phyloP scores from a whole-genome alignment of 1,140 invertebrate species.

The Rhyzopertha dominica region DNA sequence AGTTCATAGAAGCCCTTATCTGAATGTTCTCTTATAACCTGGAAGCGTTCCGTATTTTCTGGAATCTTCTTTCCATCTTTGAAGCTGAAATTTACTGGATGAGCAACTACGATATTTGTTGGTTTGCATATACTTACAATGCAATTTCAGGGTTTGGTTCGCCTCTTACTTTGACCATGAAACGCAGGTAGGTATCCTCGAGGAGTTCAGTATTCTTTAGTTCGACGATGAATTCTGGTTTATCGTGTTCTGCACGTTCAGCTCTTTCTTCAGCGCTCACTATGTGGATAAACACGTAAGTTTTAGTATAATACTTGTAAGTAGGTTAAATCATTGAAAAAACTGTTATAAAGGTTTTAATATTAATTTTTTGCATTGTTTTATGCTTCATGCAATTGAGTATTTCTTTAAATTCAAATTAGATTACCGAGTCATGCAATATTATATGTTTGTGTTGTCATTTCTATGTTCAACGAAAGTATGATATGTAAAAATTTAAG shows the following conservation, averaged over 20 bases:
- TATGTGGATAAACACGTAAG: too few relatives aligned
- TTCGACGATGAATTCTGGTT: conserved; percentile 74
- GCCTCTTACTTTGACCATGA: conserved; percentile 85
- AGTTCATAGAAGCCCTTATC: conserved; percentile 86
- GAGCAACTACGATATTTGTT: not conserved
- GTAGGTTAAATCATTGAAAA: too few relatives aligned
- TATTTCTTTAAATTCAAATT: too few relatives aligned
- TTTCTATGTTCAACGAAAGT: too few relatives aligned
- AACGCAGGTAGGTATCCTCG: conserved; percentile 79
- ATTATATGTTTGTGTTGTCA: too few relatives aligned
- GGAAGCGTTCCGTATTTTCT: conserved; percentile 62
- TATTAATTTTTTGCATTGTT: too few relatives aligned
- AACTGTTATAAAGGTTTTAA: too few relatives aligned
- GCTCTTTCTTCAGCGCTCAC: conserved; percentile 68
- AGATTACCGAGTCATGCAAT: too few relatives aligned
- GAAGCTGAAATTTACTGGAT: conserved; percentile 56
- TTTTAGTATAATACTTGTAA: too few relatives aligned
- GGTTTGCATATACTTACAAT: conserved; percentile 64
- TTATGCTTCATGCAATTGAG: too few relatives aligned
- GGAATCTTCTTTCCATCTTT: conserved; percentile 75
- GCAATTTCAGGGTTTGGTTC: conserved; percentile 77
- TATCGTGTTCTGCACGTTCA: conserved; percentile 62
- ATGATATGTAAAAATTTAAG: too few relatives aligned
- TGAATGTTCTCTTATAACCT: conserved; percentile 67
- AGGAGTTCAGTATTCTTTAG: conserved; percentile 83